Base-by-base conservation (phyloP, 2,888 invertebrate genomes). In the Zygogramma bicolorata region DNA sequence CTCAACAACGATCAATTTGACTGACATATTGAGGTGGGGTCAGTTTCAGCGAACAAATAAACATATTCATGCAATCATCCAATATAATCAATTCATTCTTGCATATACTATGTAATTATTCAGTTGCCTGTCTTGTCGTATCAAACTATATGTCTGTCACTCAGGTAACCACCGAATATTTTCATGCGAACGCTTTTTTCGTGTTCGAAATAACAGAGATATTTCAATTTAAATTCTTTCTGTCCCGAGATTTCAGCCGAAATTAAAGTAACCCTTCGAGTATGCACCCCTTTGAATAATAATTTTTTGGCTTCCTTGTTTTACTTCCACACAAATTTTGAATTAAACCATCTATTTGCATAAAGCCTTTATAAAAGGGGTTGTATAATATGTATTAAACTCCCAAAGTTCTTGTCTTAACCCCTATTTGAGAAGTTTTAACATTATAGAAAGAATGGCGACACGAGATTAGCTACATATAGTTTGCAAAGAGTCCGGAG, bases 291-390 rank as follows among this genome's bases (percentile, higher is more conserved):
- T 77, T 74, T 79, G 76, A 80, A 80, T 80, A 77, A 76, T 76
- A 62, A 79, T 77, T 80, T 79, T 80, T 77, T 74, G 73, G 70
- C 74, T 70, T 75, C 77, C 76, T 78, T 79, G 77, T 77, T 80
- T 75, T 74, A 69, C 67, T 66, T 60, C 75, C 72, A 65, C 67
- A 71, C 71, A 77, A 77, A 76, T 78, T 80, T 79, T 69, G 77
- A 77, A 78, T 77, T 78, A 76, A 77, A 77, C 72, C 80, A 78
- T 80, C 78, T 75, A 80, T 79, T 80, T 79, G 76, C 80, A 79
- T 80, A 79, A 80, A 76, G 74, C 71, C 73, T 76, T 75, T 74
- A 70, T 74, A 74, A 65, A 78, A 77, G 72, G 75, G 78, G 65
- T 75, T 78, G 74, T 76, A 76, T 72, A 68, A 70, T 74, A 75